Percentiles rank a stretch among this genome's conserved stretches.
phyloP scores from a whole-genome alignment of 2,113 vertebrate species.

The Prietella phreatophila region DNA sequence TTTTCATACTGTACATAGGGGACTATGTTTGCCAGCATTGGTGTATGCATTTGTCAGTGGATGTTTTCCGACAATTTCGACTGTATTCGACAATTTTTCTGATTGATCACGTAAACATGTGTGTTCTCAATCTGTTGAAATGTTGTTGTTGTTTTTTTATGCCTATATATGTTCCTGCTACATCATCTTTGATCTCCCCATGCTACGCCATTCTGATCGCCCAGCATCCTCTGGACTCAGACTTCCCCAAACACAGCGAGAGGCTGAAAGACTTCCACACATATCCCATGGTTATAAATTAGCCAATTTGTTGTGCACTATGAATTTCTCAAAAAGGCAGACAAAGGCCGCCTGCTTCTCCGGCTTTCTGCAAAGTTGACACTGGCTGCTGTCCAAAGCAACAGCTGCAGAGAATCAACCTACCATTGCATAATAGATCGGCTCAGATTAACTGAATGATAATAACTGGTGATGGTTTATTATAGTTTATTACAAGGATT shows the following conservation, averaged over 20 bases:
- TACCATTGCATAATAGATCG: slow-evolving; percentile 30
- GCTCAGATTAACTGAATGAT: slow-evolving; percentile 8
- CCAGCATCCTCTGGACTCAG: neutral
- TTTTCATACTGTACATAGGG: no score
- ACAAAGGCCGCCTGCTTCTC: slow-evolving; percentile 31
- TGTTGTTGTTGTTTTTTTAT: neutral
- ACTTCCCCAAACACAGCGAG: neutral
- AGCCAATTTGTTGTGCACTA: slow-evolving; percentile 30
- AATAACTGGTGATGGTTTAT: slow-evolving; percentile 26
- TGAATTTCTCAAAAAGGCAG: slow-evolving; percentile 14
- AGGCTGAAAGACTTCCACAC: neutral
- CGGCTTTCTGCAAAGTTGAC: slow-evolving; percentile 11
- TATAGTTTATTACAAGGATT: slow-evolving; percentile 1
- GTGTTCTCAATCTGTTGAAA: neutral
- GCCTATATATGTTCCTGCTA: neutral
- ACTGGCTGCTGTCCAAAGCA: slow-evolving; percentile 36
- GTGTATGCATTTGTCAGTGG: no score
- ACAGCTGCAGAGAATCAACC: slow-evolving; percentile 30
- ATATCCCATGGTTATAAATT: slow-evolving; percentile 38
- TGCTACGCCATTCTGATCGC: neutral
- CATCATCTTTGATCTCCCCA: neutral
- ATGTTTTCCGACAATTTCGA: no score
- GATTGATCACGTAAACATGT: neutral
- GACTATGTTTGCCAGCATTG: no score
- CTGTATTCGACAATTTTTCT: neutral